Percentiles rank a stretch among this genome's conserved stretches.
phyloP scores from a whole-genome alignment of 2,113 vertebrate genomes.

The Psettodes erumei region DNA sequence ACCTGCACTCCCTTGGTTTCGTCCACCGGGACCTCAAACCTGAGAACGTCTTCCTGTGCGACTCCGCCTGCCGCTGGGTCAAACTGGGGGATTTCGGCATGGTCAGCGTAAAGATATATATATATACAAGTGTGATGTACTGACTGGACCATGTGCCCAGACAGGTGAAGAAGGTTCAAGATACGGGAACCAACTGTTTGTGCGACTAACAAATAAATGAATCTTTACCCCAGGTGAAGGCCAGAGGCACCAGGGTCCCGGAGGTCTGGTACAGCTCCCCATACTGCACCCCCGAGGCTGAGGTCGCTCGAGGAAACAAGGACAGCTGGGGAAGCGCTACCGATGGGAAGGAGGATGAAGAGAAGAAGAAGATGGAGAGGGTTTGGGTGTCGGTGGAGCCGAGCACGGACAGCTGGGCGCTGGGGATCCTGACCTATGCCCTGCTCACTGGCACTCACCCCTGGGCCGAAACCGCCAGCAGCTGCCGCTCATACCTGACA shows the following conservation, averaged over 20 bases:
- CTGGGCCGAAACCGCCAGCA: constrained; percentile 81
- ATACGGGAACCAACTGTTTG: too few relatives aligned
- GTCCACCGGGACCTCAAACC: constrained; percentile 92
- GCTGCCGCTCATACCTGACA: constrained; percentile 81
- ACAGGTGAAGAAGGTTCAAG: neutral
- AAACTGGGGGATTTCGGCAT: constrained; percentile 92
- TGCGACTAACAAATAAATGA: neutral
- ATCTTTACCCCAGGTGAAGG: constrained; percentile 70
- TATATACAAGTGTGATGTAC: neutral
- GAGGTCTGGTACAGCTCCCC: constrained; percentile 86
- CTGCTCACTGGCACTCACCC: constrained; percentile 86
- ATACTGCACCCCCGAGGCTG: constrained; percentile 87
- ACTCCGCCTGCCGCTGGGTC: constrained; percentile 83
- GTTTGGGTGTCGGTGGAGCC: constrained; percentile 81
- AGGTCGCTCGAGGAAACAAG: constrained; percentile 60
- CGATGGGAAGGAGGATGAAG: constrained; percentile 6
- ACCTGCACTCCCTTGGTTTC: constrained; percentile 88
- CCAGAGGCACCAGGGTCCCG: constrained; percentile 79
- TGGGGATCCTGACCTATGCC: constrained; percentile 88
- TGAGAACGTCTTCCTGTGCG: constrained; percentile 91
- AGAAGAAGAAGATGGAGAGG: constrained; percentile 35
- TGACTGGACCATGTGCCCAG: neutral
- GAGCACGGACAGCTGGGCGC: constrained; percentile 87
- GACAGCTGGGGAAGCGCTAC: constrained; percentile 37
- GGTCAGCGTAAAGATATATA: constrained; percentile 59